These are phyloP conservation scores for Eupithecia exiguata DNA, from an alignment of 2,888 invertebrate genomes.

Conservation along the genomic window DNA sequence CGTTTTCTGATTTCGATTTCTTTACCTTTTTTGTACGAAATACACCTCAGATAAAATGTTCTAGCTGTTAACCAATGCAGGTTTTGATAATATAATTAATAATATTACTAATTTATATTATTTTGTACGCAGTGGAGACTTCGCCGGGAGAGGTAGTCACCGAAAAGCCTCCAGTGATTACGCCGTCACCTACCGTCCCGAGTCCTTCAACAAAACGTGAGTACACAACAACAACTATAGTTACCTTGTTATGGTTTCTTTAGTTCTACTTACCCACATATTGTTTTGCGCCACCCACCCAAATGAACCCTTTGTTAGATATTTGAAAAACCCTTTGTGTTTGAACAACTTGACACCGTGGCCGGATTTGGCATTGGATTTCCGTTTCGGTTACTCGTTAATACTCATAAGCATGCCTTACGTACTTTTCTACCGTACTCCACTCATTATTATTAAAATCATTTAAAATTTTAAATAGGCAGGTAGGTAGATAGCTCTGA, in stretches of 20 bases:
- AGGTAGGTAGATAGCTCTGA: not conserved
- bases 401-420: not conserved
- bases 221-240: constrained; percentile 46
- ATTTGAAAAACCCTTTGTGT: constrained; percentile 50
- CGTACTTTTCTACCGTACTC: not conserved
- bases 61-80: not conserved
- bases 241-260: constrained; percentile 22
- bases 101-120: not conserved
- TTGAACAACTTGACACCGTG: constrained; percentile 51
- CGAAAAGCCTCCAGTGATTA: constrained; percentile 61
- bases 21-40: not conserved
- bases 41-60: not conserved
- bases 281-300: constrained; percentile 42
- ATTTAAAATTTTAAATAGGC: not conserved
- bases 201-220: constrained; percentile 69
- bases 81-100: not conserved
- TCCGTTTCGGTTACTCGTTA: constrained; percentile 12
- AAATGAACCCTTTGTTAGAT: constrained; percentile 50
- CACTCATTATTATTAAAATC: not conserved
- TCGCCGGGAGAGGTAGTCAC: constrained; percentile 57
- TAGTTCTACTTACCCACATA: constrained; percentile 35
- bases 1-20: not conserved
- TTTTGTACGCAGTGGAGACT: constrained; percentile 57
- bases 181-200: constrained; percentile 52
- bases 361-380: constrained; percentile 35